Conservation (phyloP, 2,888 invertebrate genomes). For the Ormyrus labotus region DNA sequence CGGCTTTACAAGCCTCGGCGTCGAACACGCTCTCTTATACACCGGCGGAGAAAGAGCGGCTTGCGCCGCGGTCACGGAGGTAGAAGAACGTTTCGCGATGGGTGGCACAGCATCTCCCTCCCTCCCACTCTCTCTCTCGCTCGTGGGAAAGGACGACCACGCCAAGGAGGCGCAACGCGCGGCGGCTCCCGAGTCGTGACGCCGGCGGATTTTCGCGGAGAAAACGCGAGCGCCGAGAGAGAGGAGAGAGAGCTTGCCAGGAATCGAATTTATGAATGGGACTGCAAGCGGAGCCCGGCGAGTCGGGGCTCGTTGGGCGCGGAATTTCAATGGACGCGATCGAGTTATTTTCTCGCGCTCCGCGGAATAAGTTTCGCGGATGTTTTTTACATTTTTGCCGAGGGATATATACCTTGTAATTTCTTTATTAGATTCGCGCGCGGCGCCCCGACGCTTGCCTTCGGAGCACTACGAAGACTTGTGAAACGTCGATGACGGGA, state of each 20-base stretch:
- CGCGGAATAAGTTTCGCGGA: not conserved
- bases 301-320: constrained; percentile 6
- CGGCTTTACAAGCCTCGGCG: too few relatives aligned
- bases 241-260: not conserved
- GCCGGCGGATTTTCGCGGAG: constrained; percentile 30
- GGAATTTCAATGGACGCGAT: constrained; percentile 6
- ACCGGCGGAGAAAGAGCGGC: not conserved
- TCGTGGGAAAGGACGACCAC: constrained; percentile 47
- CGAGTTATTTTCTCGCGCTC: constrained; percentile 11
- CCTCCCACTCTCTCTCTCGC: constrained; percentile 15
- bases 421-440: too few relatives aligned
- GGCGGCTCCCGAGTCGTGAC: constrained; percentile 47
- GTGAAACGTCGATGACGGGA: too few relatives aligned
- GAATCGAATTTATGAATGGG: constrained; percentile 26
- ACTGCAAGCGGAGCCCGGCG: not conserved
- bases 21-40: too few relatives aligned
- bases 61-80: not conserved
- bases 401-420: too few relatives aligned
- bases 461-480: too few relatives aligned
- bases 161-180: not conserved
- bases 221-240: not conserved
- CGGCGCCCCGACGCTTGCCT: too few relatives aligned
- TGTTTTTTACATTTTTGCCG: too few relatives aligned
- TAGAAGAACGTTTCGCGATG: constrained; percentile 48
- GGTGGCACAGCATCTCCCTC: constrained; percentile 50